Base-by-base conservation (phyloP, 2,797 vertebrate genomes). In the Poeciliopsis presidionis region DNA sequence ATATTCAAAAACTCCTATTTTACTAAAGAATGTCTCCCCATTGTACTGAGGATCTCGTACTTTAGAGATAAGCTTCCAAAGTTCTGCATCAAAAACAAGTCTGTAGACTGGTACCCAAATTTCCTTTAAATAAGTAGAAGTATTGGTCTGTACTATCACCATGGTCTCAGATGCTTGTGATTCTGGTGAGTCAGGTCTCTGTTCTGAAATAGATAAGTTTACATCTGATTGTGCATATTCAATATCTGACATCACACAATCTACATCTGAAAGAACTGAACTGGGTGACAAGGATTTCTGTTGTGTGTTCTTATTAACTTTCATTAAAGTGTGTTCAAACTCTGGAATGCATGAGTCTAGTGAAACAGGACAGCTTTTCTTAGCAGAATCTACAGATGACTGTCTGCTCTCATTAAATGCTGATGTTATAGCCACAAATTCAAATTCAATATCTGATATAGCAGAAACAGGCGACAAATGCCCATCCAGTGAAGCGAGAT, bases 1-100 rank as follows among this genome's bases (percentile, higher is more conserved):
- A 86, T 75, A 87, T 45, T 93, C 77, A 51, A 90, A 93, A 75
- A 73, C 46, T 2, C 81, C 89, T 0, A 87, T 85, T 87, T 91
- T 93, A 57, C 83, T 85, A 63, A 49, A 85, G 74, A 87, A 90
- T 0, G 77, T 86, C 65, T 93, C 86, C 13, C 91, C 91, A 46
- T 77, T 83, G 89, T 92, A 93, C 0, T 93, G 93, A 65, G 90
- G 85, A 78, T 93, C 94, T 49, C 39, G 75, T 78, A 93, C 87
- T 78, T 90, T 87, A 78, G 92, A 94, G 83, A 93, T 93, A 0
- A 94, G 80, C 78, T 89, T 94, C 89, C 92, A 87, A 71, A 83
- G 80, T 76, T 93, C 90, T 72, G 74, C 86, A 74, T 88, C 87
- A 76, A 89, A 89, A 86, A 85, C 78, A 43, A 84, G 84, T 76